Percentiles rank a stretch among this genome's conserved stretches.
Conservation (phyloP, 2,113 vertebrate species). For the Pionites leucogaster region DNA sequence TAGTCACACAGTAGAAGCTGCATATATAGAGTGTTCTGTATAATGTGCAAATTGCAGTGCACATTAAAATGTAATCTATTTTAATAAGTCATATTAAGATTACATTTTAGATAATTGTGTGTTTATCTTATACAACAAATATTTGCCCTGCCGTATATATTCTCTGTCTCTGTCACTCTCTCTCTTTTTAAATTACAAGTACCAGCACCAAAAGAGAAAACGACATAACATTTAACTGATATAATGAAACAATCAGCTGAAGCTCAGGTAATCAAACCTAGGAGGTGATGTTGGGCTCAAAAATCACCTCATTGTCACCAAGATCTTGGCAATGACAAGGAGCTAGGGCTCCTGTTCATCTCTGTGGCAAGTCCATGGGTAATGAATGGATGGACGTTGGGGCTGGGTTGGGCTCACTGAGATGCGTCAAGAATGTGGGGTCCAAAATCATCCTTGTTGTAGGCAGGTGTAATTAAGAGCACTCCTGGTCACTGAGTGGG, state of each 20-base stretch:
- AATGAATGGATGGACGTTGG: fast-evolving
- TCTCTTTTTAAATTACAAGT: slow-evolving; percentile 48
- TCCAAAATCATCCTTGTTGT: neutral
- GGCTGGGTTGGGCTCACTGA: neutral
- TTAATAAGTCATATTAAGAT: slow-evolving; percentile 83
- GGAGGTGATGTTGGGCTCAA: neutral
- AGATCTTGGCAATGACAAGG: fast-evolving
- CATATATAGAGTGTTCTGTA: slow-evolving; percentile 38
- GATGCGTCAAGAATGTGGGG: fast-evolving
- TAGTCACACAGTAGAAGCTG: slow-evolving; percentile 68
- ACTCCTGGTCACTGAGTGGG: fast-evolving
- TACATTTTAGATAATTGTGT: slow-evolving; percentile 81
- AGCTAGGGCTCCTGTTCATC: fast-evolving
- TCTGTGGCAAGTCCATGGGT: fast-evolving
- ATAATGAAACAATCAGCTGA: neutral
- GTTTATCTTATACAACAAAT: slow-evolving; percentile 73
- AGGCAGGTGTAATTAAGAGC: fast-evolving
- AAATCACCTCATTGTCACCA: fast-evolving
- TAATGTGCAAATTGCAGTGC: slow-evolving; percentile 77
- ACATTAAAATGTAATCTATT: slow-evolving; percentile 82
- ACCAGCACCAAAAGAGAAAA: slow-evolving; percentile 13
- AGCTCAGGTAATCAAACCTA: neutral
- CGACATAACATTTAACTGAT: neutral
- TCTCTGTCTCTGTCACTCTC: neutral
- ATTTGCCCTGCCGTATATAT: slow-evolving; percentile 62